A percentile compares a stretch with the other conserved stretches of the same genome.
Conservation (phyloP, 2,797 vertebrate genomes). For the Aplochiton taeniatus region DNA sequence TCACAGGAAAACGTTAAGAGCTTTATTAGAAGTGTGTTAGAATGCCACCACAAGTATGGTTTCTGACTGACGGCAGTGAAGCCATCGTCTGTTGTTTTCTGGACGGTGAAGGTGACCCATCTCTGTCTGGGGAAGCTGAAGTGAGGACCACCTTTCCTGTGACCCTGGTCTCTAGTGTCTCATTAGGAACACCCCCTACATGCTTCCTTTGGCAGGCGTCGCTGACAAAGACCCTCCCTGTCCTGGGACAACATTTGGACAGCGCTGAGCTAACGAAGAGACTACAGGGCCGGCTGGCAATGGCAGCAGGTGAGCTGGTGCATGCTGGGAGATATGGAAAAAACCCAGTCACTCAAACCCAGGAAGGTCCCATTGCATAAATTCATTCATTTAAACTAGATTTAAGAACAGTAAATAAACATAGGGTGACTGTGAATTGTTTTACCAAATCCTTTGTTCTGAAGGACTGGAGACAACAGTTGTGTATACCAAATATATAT, state of each 20-base stretch:
- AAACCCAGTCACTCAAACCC: conserved; percentile 10
- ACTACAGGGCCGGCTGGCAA: neutral
- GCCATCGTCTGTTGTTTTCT: neutral
- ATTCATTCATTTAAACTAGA: neutral
- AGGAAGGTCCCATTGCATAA: conserved; percentile 11
- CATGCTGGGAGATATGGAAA: neutral
- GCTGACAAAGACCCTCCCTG: neutral
- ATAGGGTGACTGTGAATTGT: no score
- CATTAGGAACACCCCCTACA: conserved; percentile 13
- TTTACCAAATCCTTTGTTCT: no score
- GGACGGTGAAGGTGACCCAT: neutral
- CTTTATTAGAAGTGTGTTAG: no score
- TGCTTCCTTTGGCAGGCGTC: neutral
- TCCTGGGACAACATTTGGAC: neutral
- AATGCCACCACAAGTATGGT: neutral
- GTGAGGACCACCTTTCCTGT: conserved; percentile 15
- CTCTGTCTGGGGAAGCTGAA: neutral
- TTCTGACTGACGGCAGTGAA: neutral
- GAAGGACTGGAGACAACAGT: no score
- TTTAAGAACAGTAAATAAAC: no score
- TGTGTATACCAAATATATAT: no score
- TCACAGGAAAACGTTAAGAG: no score
- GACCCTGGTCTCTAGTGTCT: conserved; percentile 7
- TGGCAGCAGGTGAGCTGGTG: no score
- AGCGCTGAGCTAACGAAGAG: conserved; percentile 1